These are phyloP conservation scores for Drosophila neonasuta DNA, from an alignment of 2,888 invertebrate genomes.

Conservation along the genomic window DNA sequence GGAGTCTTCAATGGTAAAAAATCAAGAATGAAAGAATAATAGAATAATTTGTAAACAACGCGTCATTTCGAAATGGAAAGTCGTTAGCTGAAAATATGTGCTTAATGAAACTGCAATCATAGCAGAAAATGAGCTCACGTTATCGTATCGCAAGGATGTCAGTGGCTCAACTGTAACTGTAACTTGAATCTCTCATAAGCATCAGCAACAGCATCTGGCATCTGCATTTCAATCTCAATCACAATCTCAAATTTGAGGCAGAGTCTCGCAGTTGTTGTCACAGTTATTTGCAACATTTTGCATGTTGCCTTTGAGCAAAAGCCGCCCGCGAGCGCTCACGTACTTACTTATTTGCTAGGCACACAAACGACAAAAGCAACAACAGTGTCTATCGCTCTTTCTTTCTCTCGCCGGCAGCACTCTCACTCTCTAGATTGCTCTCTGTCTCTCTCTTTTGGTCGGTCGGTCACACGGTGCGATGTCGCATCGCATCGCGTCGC, in stretches of 20 bases:
- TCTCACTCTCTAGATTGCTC: not conserved
- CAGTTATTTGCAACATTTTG: conserved; percentile 72
- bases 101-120: not conserved
- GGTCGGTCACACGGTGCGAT: conserved; percentile 39
- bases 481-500: conserved; percentile 17
- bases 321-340: conserved; percentile 65
- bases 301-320: conserved; percentile 69
- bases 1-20: too few species aligned
- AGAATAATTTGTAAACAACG: not conserved
- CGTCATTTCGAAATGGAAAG: not conserved
- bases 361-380: conserved; percentile 24
- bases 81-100: not conserved
- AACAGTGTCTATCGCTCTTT: conserved; percentile 15
- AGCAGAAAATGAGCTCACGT: not conserved
- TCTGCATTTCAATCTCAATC: conserved; percentile 5
- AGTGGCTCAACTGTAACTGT: conserved; percentile 5
- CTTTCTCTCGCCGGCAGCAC: conserved; percentile 2
- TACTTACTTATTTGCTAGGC: conserved; percentile 41
- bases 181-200: not conserved
- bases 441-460: conserved; percentile 13
- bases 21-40: too few species aligned
- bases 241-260: conserved; percentile 9
- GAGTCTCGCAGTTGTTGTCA: conserved; percentile 42
- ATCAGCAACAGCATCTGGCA: not conserved
- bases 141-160: conserved; percentile 29